Conservation (phyloP, 2,797 vertebrate genomes). For the Anas capensis region DNA sequence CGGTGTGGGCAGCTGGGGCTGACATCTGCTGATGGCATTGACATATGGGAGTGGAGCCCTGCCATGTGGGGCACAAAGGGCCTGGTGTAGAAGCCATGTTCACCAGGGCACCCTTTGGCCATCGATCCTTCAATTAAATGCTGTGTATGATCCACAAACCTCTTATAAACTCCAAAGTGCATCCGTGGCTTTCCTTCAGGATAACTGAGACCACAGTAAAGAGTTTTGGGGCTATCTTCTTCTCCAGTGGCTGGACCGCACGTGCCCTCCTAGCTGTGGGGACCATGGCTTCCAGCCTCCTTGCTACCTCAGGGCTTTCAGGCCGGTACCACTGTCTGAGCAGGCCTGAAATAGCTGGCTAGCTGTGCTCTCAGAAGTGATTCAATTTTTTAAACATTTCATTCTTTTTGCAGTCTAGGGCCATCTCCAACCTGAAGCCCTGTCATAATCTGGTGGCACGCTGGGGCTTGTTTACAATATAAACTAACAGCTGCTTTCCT, state of each 20-base stretch:
- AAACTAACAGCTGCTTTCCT: conserved; percentile 58
- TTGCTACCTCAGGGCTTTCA: neutral
- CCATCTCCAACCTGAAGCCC: neutral
- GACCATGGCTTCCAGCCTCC: neutral
- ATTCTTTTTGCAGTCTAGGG: conserved; percentile 7
- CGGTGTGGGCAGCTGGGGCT: conserved; percentile 46
- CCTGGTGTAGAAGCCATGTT: rapidly evolving
- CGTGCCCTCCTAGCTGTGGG: neutral
- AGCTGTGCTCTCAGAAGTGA: neutral
- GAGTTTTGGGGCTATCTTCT: neutral
- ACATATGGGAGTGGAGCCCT: neutral
- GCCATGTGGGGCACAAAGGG: conserved; percentile 26
- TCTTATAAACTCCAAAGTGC: neutral
- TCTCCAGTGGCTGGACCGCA: neutral
- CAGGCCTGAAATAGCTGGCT: neutral
- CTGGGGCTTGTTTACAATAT: conserved; percentile 61
- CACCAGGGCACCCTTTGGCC: neutral
- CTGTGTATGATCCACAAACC: neutral
- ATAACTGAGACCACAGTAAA: neutral
- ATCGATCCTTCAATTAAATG: neutral
- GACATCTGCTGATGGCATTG: conserved; percentile 37
- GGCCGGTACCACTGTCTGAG: neutral
- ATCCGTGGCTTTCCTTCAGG: neutral
- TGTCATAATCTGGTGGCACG: conserved; percentile 14
- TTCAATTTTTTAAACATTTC: neutral